Percentiles rank a stretch among this genome's conserved stretches.
Evolutionary conservation across 2,797 vertebrate species (phyloP).

Genomic region (Tenualosa thibaudeaui): DNA sequence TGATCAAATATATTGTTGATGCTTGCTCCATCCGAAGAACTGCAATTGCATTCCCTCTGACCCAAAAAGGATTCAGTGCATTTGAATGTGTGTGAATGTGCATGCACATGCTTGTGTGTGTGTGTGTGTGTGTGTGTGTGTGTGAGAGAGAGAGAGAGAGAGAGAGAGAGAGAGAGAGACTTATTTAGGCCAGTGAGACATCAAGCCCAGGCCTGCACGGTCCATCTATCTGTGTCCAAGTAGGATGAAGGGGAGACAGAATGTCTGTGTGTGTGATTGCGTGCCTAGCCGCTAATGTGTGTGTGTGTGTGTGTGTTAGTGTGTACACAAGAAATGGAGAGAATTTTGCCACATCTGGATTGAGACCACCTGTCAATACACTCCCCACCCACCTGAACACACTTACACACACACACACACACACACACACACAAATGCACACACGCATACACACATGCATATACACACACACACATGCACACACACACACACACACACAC

Average conservation of each 20-base stretch:
- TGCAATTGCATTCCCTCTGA: neutral
- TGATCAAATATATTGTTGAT: too few relatives aligned
- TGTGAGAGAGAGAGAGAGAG: neutral
- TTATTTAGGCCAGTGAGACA: slow-evolving; percentile 6
- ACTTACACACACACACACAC: slow-evolving; percentile 27
- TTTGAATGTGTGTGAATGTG: neutral
- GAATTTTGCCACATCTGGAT: slow-evolving; percentile 12
- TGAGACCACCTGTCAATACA: slow-evolving; percentile 23
- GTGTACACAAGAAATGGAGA: neutral
- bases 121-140: neutral
- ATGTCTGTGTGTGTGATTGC: slow-evolving; percentile 13
- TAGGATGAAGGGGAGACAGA: slow-evolving; percentile 5
- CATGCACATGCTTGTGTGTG: neutral
- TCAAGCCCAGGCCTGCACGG: slow-evolving; percentile 15
- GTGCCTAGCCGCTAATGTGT: neutral
- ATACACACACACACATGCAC: neutral
- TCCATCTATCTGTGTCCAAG: slow-evolving; percentile 13
- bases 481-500: neutral
- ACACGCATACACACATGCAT: neutral
- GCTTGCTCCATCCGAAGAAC: neutral
- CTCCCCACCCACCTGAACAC: slow-evolving; percentile 26
- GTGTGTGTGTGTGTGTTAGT: neutral
- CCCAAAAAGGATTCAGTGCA: neutral
- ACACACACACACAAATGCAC: slow-evolving; percentile 26
- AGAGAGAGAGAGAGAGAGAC: neutral